Percentiles rank a stretch among this genome's conserved stretches.
phyloP scores from a whole-genome alignment of 2,113 vertebrate species.

The Monopterus albus region DNA sequence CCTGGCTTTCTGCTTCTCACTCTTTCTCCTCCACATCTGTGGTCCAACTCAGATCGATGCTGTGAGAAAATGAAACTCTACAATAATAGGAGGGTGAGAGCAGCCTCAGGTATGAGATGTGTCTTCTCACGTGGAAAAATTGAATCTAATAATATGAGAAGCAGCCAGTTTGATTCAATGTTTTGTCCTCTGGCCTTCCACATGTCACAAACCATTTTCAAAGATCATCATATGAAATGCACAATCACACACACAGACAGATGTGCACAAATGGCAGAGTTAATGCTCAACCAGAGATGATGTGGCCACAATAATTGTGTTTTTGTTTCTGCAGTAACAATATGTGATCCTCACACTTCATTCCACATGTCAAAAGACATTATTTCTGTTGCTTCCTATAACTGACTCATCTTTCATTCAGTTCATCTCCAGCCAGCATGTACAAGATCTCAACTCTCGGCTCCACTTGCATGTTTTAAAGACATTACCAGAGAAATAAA shows the following conservation, averaged over 20 bases:
- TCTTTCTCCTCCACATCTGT: constrained; percentile 14
- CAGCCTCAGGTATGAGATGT: constrained; percentile 55
- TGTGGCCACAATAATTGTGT: constrained; percentile 46
- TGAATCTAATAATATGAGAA: constrained; percentile 67
- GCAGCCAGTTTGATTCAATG: constrained; percentile 61
- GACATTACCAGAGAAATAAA: constrained; percentile 17
- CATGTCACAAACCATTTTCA: constrained; percentile 64
- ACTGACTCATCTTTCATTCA: constrained; percentile 65
- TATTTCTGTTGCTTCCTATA: constrained; percentile 53
- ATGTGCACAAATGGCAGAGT: neutral
- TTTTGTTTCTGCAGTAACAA: constrained; percentile 49
- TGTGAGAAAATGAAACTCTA: constrained; percentile 63
- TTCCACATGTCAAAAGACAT: constrained; percentile 61
- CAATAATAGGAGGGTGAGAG: constrained; percentile 46
- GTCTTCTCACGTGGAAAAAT: constrained; percentile 42
- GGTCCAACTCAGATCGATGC: constrained; percentile 60
- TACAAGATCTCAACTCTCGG: constrained; percentile 36
- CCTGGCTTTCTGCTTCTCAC: neutral
- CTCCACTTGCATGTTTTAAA: constrained; percentile 20
- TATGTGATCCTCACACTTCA: constrained; percentile 62
- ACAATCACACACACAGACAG: neutral
- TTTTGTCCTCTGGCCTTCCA: constrained; percentile 57
- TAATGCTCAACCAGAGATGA: constrained; percentile 12
- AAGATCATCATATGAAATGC: constrained; percentile 36
- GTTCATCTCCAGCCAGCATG: constrained; percentile 32